Evolutionary conservation across 2,113 vertebrate genomes (phyloP), one percentile per base, ranked within the genome.

Genomic region (Hippoglossus stenolepis): DNA sequence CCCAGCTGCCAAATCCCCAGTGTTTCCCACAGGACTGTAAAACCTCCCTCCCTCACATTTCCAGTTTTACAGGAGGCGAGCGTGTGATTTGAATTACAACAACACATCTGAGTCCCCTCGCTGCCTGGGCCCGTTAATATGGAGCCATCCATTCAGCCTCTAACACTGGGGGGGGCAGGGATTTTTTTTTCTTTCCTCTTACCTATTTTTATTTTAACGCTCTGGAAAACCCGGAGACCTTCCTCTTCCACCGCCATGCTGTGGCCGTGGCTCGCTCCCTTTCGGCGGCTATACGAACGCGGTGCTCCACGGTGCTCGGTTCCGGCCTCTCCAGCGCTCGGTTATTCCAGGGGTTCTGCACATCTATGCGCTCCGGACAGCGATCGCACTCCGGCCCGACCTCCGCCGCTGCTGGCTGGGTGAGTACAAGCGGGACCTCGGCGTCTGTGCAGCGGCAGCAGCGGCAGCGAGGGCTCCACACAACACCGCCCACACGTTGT

Each of bases 181-280:
- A 77, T 78, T 86, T 84, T 73, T 80, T 65, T 78, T 86, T 84
- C 70, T 80, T 65, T 78, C 61, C 51, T 66, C 90, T 95, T 93
- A 98, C 97, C 97, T 88, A 98, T 98, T 94, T 98, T 98, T 91
- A 98, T 97, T 95, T 94, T 96, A 90, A 98, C 97, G 94, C 97
- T 98, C 93, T 98, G 97, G 82, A 98, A 97, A 73, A 98, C 95
- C 78, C 97, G 96, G 6, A 98, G 96, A 82, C 97, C 97, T 95
- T 97, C 97, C 90, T 98, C 97, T 89, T 98, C 97, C 85, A 97
- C 96, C 94, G 97, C 97, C 97, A 98, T 98, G 85, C 93, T 95
- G 64, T 71, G 83, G 65, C 86, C 74, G 88, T 54, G 86, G 89
- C 82, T 86, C 81, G 71, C 77, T 77, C 86, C 85, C 75, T 88